These are phyloP conservation scores for Selenia dentaria DNA, from an alignment of 2,888 invertebrate species.

Conservation along the genomic window DNA sequence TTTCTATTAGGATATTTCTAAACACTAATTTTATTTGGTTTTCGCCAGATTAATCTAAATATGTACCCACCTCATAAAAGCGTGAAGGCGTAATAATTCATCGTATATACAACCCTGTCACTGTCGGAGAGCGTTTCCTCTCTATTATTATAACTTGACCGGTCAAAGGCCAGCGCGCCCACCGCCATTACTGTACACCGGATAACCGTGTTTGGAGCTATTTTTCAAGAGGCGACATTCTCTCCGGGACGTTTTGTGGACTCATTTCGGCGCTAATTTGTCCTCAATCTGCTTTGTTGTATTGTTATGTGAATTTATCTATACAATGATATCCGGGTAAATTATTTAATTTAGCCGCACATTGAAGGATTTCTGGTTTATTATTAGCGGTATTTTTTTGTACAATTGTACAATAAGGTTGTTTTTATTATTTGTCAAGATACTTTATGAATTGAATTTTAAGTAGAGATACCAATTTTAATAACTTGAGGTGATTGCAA, in stretches of 20 bases:
- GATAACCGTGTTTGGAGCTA: conserved; percentile 29
- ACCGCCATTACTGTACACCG: conserved; percentile 31
- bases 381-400: too few species aligned
- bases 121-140: not conserved
- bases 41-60: too few species aligned
- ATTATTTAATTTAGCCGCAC: conserved; percentile 34
- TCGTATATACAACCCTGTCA: too few species aligned
- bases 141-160: not conserved
- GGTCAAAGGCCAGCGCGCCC: conserved; percentile 10
- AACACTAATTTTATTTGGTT: too few species aligned
- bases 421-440: too few species aligned
- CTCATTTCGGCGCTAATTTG: conserved; percentile 40
- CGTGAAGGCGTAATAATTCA: too few species aligned
- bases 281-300: conserved; percentile 41
- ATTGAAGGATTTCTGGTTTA: conserved; percentile 21
- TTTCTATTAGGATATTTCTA: too few species aligned
- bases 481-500: too few species aligned
- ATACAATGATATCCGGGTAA: conserved; percentile 33
- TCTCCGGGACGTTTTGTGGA: conserved; percentile 34
- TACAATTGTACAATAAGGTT: too few species aligned
- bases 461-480: too few species aligned
- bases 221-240: conserved; percentile 40
- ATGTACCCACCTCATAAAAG: too few species aligned
- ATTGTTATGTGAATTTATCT: conserved; percentile 47
- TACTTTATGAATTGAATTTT: too few species aligned